A percentile compares a stretch with the other conserved stretches of the same genome.
Evolutionary conservation across 2,888 invertebrate species (phyloP).

Genomic region (Tetropium fuscum): DNA sequence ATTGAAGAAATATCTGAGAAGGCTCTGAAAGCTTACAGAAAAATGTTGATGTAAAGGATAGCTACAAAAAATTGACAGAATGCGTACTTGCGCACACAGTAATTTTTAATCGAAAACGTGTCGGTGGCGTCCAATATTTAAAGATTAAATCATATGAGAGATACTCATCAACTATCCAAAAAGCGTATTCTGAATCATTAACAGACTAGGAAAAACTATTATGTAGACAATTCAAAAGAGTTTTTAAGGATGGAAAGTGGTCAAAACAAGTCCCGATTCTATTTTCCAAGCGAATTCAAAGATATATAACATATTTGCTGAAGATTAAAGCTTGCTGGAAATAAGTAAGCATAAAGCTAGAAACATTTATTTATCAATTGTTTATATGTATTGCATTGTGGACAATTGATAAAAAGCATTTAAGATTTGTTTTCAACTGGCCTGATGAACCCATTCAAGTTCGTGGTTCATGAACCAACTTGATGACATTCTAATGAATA

Average conservation of each 20-base stretch:
- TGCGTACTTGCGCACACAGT: conserved; percentile 28
- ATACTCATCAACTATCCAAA: conserved; percentile 3
- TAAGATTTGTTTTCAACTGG: no score
- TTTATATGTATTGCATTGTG: no score
- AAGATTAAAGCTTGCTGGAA: no score
- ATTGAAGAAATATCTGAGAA: neutral
- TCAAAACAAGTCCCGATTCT: conserved; percentile 42
- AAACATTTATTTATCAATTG: no score
- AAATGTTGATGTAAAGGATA: conserved; percentile 20
- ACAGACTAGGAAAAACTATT: conserved; percentile 28
- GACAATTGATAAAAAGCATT: no score
- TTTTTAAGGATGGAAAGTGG: conserved; percentile 42
- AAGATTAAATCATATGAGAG: conserved; percentile 25
- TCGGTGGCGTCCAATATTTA: conserved; percentile 37
- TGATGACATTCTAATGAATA: no score
- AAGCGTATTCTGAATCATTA: conserved; percentile 16
- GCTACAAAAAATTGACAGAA: conserved; percentile 40
- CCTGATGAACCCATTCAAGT: no score
- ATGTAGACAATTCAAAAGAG: conserved; percentile 37
- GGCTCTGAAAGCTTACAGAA: conserved; percentile 3
- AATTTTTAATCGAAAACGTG: conserved; percentile 39
- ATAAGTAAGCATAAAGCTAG: no score
- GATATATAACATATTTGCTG: conserved; percentile 20
- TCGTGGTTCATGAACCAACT: no score
- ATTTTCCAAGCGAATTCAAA: conserved; percentile 36